Evolutionary conservation across 2,888 invertebrate genomes (phyloP).

Genomic region (Boloria euphrosyne): DNA sequence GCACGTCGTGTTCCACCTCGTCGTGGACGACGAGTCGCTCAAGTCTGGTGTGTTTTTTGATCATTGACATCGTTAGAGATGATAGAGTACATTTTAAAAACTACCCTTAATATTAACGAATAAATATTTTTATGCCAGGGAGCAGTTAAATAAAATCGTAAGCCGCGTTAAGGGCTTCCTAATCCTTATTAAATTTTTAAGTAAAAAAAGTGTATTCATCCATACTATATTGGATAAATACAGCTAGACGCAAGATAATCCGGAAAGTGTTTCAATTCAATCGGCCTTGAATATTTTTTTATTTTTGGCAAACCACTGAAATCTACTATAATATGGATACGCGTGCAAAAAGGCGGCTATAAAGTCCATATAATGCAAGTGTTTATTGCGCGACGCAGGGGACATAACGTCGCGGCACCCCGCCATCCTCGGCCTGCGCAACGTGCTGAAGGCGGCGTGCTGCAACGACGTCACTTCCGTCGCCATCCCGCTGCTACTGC

Average conservation of each 20-base stretch:
- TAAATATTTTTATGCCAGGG: not conserved
- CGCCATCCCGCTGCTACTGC: slow-evolving; percentile 94
- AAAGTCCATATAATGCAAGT: too few species aligned
- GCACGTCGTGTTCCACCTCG: slow-evolving; percentile 97
- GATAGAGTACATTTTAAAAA: not conserved
- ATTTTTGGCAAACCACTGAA: not conserved
- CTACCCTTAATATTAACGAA: not conserved
- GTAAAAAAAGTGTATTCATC: too few species aligned
- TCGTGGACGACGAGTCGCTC: slow-evolving; percentile 90
- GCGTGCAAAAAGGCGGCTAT: too few species aligned
- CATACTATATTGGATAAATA: too few species aligned
- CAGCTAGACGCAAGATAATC: too few species aligned
- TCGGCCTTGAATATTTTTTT: too few species aligned
- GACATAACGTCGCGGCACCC: slow-evolving; percentile 98
- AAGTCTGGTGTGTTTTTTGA: slow-evolving; percentile 54
- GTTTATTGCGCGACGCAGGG: slow-evolving; percentile 60
- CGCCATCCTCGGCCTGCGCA: slow-evolving; percentile 95
- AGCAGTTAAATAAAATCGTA: too few species aligned
- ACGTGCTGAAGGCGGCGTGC: slow-evolving; percentile 97
- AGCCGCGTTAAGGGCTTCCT: too few species aligned
- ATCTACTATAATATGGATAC: not conserved
- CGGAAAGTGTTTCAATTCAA: too few species aligned
- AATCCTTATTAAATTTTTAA: too few species aligned
- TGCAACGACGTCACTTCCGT: slow-evolving; percentile 96
- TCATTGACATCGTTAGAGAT: not conserved